Conservation (phyloP, 2,113 vertebrate species). For the Murina feae region DNA sequence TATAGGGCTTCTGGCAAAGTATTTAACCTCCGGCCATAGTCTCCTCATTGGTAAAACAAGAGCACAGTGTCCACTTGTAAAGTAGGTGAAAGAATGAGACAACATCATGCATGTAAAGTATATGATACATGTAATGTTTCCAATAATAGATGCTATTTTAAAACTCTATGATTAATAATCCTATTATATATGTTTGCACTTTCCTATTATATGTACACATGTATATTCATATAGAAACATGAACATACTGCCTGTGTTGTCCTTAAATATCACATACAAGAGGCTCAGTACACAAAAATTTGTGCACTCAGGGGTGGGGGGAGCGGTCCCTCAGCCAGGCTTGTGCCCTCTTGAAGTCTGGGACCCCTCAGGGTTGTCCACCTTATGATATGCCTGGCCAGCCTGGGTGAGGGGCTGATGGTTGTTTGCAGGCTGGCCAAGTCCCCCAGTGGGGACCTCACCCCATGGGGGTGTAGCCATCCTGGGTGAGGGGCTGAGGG, state of each 20-base stretch:
- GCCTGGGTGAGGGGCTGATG: no score
- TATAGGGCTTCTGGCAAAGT: not conserved
- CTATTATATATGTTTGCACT: not conserved
- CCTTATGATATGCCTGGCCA: no score
- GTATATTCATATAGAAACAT: not conserved
- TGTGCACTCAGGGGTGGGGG: no score
- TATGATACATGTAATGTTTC: not conserved
- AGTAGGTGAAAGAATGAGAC: not conserved
- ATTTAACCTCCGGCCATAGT: not conserved
- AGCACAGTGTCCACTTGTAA: not conserved
- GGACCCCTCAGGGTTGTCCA: no score
- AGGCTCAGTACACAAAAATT: no score
- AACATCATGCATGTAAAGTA: not conserved
- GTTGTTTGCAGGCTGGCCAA: no score
- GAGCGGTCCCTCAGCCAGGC: no score
- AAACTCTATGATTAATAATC: not conserved
- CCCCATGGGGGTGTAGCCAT: no score
- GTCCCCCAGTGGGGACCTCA: no score
- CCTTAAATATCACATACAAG: not conserved
- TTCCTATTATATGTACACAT: not conserved
- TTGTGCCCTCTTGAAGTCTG: no score
- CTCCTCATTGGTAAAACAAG: not conserved
- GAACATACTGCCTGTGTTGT: not conserved
- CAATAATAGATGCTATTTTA: not conserved
- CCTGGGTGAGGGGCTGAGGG: no score